These are phyloP conservation scores for Heliconius nattereri DNA, from an alignment of 1,140 invertebrate genomes.

Conservation along the genomic window DNA sequence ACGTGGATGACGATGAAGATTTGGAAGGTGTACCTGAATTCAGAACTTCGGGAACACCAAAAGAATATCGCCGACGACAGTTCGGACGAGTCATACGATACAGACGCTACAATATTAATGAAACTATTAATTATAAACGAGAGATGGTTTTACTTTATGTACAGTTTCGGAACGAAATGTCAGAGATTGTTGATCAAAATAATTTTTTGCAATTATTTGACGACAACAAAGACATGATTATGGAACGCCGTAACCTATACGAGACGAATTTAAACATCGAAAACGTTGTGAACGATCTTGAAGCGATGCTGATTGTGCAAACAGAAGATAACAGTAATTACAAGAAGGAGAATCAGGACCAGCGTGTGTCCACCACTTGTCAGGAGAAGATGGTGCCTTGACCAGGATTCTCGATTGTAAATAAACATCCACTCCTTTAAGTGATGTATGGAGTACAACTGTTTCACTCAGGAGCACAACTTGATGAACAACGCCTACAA, in stretches of 20 bases:
- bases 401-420: background rate
- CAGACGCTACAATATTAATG: conserved; percentile 55
- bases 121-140: conserved; percentile 60
- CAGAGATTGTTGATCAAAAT: conserved; percentile 57
- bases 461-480: background rate
- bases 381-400: background rate
- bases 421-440: background rate
- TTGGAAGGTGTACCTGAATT: conserved; percentile 40
- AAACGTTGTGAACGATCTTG: conserved; percentile 50
- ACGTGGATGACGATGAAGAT: conserved; percentile 48
- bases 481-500: background rate
- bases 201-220: conserved; percentile 58
- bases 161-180: conserved; percentile 55
- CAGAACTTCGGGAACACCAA: conserved; percentile 34
- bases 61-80: conserved; percentile 49
- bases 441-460: background rate
- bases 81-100: conserved; percentile 57
- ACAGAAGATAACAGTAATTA: background rate
- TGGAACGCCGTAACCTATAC: conserved; percentile 51
- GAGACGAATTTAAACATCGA: conserved; percentile 54
- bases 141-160: conserved; percentile 62
- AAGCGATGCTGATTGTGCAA: background rate
- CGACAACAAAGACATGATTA: conserved; percentile 54
- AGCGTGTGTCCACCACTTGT: no score
- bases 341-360: background rate